Evolutionary conservation across 2,888 invertebrate genomes (phyloP).

Genomic region (Xanthia togata): DNA sequence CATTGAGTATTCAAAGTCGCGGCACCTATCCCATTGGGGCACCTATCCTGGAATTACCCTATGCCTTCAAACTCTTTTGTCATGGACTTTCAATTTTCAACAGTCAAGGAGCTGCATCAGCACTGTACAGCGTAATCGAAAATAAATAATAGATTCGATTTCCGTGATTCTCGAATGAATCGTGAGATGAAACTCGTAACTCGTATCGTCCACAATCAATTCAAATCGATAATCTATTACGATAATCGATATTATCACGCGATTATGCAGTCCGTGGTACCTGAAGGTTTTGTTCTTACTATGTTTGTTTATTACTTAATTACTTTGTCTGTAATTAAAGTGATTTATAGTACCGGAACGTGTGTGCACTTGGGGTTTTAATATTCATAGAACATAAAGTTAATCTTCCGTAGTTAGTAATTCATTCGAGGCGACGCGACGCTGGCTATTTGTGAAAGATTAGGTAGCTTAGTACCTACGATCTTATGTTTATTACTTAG

Average conservation of each 20-base stretch:
- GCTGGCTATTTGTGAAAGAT: slow-evolving; percentile 34
- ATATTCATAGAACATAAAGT: slow-evolving; percentile 56
- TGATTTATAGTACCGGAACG: slow-evolving; percentile 53
- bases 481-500: neutral
- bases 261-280: slow-evolving; percentile 50
- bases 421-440: slow-evolving; percentile 23
- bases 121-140: slow-evolving; percentile 65
- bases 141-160: slow-evolving; percentile 76
- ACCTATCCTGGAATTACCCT: too few species aligned
- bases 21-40: too few species aligned
- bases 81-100: neutral
- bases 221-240: slow-evolving; percentile 58
- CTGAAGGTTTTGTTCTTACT: slow-evolving; percentile 32
- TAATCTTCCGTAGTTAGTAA: slow-evolving; percentile 49
- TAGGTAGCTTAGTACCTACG: neutral
- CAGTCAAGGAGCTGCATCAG: neutral
- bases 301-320: slow-evolving; percentile 52
- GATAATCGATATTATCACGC: slow-evolving; percentile 63
- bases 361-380: slow-evolving; percentile 53
- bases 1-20: too few species aligned
- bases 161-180: slow-evolving; percentile 58
- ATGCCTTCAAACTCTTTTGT: neutral
- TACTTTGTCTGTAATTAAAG: slow-evolving; percentile 42
- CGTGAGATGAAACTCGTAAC: slow-evolving; percentile 56
- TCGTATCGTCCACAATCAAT: slow-evolving; percentile 58